These are phyloP conservation scores for Hirudinaria manillensis DNA, from an alignment of 2,888 invertebrate species.

Conservation along the genomic window DNA sequence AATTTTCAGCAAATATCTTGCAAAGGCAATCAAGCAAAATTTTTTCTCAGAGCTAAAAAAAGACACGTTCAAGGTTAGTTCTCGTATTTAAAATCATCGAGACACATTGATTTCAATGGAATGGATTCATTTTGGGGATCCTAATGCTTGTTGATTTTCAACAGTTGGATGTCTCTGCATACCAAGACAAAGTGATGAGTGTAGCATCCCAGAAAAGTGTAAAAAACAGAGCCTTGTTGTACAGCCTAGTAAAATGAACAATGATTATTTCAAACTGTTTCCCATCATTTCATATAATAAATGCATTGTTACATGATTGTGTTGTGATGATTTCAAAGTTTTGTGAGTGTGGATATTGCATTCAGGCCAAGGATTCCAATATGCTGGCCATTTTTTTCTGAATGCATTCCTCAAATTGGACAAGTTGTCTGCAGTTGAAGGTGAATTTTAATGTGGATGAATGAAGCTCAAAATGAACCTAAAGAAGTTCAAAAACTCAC, in stretches of 20 bases:
- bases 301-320: too few species aligned
- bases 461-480: background rate
- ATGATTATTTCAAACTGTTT: too few species aligned
- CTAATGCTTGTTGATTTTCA: background rate
- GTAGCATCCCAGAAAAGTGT: background rate
- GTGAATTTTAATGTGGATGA: background rate
- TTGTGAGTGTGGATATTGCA: background rate
- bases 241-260: conserved; percentile 2
- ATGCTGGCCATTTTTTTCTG: conserved; percentile 1
- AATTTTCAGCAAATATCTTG: background rate
- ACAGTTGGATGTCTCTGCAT: background rate
- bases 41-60: background rate
- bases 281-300: too few species aligned
- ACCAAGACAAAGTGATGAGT: background rate
- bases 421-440: background rate
- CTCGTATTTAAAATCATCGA: background rate
- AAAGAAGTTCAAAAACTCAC: background rate
- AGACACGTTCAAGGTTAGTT: background rate
- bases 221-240: conserved; percentile 5
- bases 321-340: background rate
- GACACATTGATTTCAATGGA: too few species aligned
- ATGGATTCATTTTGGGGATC: background rate
- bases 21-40: background rate
- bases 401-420: background rate
- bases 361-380: background rate